Base-by-base conservation (phyloP, 2,888 invertebrate species). In the Achlya flavicornis region DNA sequence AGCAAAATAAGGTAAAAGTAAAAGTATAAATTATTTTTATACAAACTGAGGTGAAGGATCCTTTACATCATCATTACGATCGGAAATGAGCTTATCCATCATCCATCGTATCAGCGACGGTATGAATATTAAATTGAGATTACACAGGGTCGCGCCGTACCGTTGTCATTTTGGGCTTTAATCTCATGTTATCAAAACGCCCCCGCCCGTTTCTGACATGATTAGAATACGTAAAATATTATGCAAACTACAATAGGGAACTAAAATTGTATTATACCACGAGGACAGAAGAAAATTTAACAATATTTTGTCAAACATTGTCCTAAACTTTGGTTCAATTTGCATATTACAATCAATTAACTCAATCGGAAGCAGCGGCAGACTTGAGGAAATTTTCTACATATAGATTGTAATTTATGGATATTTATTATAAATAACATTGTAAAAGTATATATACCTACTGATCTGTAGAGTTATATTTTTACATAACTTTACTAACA, bases 41-140 rank as follows among this genome's bases (percentile, higher is more conserved):
- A 53, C 10, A 53, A 19, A 41, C 41, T 2, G 57, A 16, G 12
- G 26, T n/a, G 38, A 41, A 6, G 26, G 19, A 19, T 26, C 12
- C 6, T 41, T 60, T 26, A 60, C 60, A 60, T 43, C 60, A 41
- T 41, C 41, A 60, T 60, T 60, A 60, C 38, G 16, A 41, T 59
- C 16, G 38, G 46, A 65, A 61, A 64, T 61, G 19, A 61, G 63
- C 16, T 60, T 61, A 67, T 67, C 62, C 63, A 63, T 65, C 62
- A 64, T 60, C 46, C 41, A 64, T 64, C 60, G 19, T 53, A 53
- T 53, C 16, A 53, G 19, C 53, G 16, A 38, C 32, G 57, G 35
- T 53, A 63, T 67, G 67, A 65, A 67, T 67, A 65, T 61, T 64
- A 62, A 64, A 65, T 38, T 65, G 64, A 33, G 64, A 63, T 53